Conservation (phyloP, 2,113 vertebrate genomes). For the Uria lomvia region DNA sequence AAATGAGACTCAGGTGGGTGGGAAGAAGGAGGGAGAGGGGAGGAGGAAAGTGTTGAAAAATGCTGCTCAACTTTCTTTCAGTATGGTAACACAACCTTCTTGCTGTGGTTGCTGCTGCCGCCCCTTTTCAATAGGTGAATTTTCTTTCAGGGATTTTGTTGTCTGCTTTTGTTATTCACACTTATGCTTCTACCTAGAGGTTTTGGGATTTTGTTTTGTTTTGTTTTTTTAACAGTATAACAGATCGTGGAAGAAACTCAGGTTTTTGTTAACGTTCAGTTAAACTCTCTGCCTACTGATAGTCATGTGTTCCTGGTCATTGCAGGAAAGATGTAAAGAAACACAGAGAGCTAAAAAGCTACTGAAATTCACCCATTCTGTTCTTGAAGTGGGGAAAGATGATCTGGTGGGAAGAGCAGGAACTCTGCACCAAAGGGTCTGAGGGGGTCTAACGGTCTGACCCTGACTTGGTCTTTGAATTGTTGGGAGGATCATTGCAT, state of each 20-base stretch:
- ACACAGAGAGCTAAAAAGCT: background rate
- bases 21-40: background rate
- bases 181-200: background rate
- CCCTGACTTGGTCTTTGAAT: background rate
- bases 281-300: background rate
- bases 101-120: background rate
- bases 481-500: background rate
- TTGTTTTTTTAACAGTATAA: background rate
- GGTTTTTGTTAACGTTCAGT: background rate
- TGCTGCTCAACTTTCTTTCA: background rate
- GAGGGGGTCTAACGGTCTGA: background rate
- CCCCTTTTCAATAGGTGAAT: background rate
- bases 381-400: background rate
- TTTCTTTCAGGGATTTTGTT: background rate
- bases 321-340: background rate
- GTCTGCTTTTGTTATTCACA: background rate
- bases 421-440: background rate
- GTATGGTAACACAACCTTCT: background rate
- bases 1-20: background rate
- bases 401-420: background rate
- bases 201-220: background rate
- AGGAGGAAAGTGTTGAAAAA: background rate
- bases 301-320: background rate
- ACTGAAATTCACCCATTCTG: background rate
- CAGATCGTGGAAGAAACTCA: background rate